phyloP scores from a whole-genome alignment of 2,888 invertebrate genomes.

The Cephus pygmeus region DNA sequence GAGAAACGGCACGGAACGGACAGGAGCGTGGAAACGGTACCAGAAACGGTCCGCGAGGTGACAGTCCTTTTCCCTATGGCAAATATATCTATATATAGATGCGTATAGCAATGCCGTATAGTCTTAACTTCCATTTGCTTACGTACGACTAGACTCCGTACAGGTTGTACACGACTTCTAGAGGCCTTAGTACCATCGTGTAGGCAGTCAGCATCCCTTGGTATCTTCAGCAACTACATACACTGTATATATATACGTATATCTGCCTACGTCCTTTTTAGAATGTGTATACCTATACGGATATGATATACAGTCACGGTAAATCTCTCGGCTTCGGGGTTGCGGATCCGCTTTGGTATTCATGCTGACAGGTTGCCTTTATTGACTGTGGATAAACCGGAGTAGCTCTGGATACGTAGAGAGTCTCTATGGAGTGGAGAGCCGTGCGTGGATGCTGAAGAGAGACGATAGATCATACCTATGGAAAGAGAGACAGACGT shows the following conservation, averaged over 20 bases:
- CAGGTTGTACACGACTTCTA: neutral
- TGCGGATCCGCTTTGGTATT: constrained; percentile 52
- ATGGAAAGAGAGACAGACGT: neutral
- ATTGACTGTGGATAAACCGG: constrained; percentile 60
- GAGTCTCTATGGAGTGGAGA: neutral
- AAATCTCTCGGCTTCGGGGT: constrained; percentile 36
- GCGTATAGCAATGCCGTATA: neutral
- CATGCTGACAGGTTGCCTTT: constrained; percentile 60
- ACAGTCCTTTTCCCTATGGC: neutral
- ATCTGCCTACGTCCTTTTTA: neutral
- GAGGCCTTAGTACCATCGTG: neutral
- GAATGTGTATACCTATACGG: neutral
- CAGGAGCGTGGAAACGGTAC: neutral
- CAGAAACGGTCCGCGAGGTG: neutral
- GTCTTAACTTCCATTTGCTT: neutral
- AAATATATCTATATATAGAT: neutral
- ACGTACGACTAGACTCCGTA: neutral
- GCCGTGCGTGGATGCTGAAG: neutral
- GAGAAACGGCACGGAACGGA: neutral
- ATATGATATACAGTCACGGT: constrained; percentile 25
- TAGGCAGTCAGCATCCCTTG: neutral
- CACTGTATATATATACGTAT: neutral
- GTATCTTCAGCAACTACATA: neutral
- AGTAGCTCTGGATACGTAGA: neutral
- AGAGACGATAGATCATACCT: neutral